Percentiles rank a stretch among this genome's conserved stretches.
phyloP scores from a whole-genome alignment of 1,140 invertebrate genomes.

The Conus betulinus region DNA sequence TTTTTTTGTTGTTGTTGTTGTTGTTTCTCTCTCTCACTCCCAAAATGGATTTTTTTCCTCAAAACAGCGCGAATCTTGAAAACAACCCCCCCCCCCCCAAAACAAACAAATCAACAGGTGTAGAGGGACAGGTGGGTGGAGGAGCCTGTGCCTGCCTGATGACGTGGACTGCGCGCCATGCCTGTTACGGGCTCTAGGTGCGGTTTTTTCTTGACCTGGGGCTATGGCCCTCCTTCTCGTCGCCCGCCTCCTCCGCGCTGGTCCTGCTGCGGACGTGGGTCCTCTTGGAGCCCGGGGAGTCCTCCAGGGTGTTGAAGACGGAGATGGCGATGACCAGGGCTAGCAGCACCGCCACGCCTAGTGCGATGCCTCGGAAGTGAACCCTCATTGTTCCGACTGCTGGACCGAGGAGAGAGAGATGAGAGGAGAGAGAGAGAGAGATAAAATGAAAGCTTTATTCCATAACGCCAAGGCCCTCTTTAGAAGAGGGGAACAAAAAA shows the following conservation, averaged over 20 bases:
- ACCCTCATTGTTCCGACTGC: neutral
- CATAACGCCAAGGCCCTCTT: no score
- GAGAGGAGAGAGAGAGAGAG: no score
- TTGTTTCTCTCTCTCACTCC: no score
- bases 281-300: neutral
- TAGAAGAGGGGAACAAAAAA: no score
- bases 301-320: neutral
- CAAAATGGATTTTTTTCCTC: no score
- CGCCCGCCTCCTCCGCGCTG: neutral
- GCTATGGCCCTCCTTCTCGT: neutral
- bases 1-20: no score
- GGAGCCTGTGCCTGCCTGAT: no score
- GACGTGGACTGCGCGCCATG: neutral
- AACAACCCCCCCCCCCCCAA: no score
- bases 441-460: no score
- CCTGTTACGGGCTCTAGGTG: slow-evolving; percentile 1
- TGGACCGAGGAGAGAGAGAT: no score
- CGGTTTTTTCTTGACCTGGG: neutral
- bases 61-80: no score
- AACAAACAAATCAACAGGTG: no score
- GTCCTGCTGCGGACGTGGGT: neutral
- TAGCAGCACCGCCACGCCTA: neutral
- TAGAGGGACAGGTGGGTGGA: neutral
- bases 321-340: neutral
- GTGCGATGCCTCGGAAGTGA: neutral